Evolutionary conservation across 2,113 vertebrate genomes (phyloP), one percentile per base, ranked within the genome.

Genomic region (Rhinolophus ferrumequinum): DNA sequence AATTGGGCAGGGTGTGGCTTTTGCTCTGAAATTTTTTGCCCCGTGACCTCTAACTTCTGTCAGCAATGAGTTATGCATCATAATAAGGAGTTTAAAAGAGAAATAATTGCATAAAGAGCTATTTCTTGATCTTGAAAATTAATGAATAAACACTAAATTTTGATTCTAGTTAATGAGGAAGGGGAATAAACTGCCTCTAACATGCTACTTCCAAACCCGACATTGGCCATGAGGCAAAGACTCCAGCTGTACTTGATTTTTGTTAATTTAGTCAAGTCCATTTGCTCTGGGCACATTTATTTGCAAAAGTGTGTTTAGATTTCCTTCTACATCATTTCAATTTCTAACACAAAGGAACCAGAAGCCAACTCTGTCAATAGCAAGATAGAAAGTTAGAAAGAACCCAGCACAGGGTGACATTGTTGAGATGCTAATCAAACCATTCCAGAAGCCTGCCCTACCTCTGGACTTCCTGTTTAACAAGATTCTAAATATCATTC

Each of bases 11-110:
- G 87, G 62, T 69, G 64, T 95, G 93, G 62, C 50, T 83, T 95
- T 72, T 90, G 75, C n/a, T 82, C 62, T 93, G 67, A 94, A 96
- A 88, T 21, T 6, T 69, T 94, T 73, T 95, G 84, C 84, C 84
- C 92, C 87, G 15, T 94, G 73, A 93, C 21, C 66, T 95, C 44
- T 91, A 96, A 94, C 64, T 88, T 96, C 35, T 72, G 76, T 30
- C 69, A 86, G 72, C 38, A 81, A 12, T 67, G 69, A 83, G 35
- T 82, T 70, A 64, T 38, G 9, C 7, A 28, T 82, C 16, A 84
- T 35, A n/a, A 47, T 73, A 60, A 83, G 82, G n/a, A 83, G 35
- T 76, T 84, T 44, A 10, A 66, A 91, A 88, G n/a, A 66, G n/a
- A 93, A 93, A 67, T 44, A 75, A 87, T 11, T 81, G 26, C 5